Conservation (phyloP, 2,888 invertebrate genomes). For the Mesoligia furuncula region DNA sequence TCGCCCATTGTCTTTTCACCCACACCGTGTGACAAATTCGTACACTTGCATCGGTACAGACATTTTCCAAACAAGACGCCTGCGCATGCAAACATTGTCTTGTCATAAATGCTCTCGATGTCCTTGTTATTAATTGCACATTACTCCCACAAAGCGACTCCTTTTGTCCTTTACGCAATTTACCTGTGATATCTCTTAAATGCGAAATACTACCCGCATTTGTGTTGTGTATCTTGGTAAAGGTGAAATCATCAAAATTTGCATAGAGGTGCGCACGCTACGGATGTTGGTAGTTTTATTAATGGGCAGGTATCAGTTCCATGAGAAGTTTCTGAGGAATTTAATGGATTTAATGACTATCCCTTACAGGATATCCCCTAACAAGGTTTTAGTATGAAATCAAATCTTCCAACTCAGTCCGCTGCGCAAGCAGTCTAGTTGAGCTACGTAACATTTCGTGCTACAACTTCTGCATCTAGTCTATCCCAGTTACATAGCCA, state of each 20-base stretch:
- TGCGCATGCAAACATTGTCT: slow-evolving; percentile 71
- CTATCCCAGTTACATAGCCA: background rate
- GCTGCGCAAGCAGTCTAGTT: background rate
- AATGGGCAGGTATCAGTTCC: slow-evolving; percentile 13
- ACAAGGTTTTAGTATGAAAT: background rate
- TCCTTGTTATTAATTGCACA: slow-evolving; percentile 74
- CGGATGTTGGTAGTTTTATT: slow-evolving; percentile 39
- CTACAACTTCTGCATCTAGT: background rate
- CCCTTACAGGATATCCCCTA: background rate
- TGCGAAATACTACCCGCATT: slow-evolving; percentile 29
- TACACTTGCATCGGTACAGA: slow-evolving; percentile 66
- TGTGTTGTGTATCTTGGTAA: slow-evolving; percentile 1
- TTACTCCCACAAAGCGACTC: slow-evolving; percentile 68
- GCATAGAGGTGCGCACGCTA: slow-evolving; percentile 42
- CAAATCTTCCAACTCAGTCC: background rate
- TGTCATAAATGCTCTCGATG: slow-evolving; percentile 75
- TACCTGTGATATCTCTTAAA: slow-evolving; percentile 2
- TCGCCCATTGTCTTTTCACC: slow-evolving; percentile 77
- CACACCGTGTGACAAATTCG: slow-evolving; percentile 68
- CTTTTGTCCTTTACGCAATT: slow-evolving; percentile 39
- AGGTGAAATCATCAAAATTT: slow-evolving; percentile 48
- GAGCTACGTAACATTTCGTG: background rate
- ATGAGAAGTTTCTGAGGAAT: slow-evolving; percentile 22
- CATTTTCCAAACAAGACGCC: slow-evolving; percentile 77
- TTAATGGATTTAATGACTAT: slow-evolving; percentile 15